These are phyloP conservation scores for Drosophila rufa DNA, from an alignment of 1,140 invertebrate genomes.

Conservation along the genomic window DNA sequence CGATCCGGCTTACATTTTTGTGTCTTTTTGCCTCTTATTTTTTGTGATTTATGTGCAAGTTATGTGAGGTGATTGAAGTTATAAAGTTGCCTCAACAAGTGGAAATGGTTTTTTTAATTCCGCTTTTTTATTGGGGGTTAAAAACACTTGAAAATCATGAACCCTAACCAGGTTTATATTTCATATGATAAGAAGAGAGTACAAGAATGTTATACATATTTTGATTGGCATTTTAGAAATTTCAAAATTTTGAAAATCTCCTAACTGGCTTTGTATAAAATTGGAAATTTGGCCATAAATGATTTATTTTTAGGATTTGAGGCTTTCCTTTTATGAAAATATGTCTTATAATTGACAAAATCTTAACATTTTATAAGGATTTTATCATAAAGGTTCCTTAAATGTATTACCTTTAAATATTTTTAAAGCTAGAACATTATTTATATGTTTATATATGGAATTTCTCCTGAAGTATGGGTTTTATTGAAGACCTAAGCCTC, in stretches of 20 bases:
- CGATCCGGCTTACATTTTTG: constrained; percentile 30
- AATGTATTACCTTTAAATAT: no score
- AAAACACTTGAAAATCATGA: constrained; percentile 9
- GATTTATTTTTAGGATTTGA: no score
- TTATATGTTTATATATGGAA: neutral
- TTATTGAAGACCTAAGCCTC: neutral
- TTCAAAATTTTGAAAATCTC: no score
- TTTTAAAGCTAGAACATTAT: no score
- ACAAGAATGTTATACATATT: neutral
- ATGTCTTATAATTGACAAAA: no score
- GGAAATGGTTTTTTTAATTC: constrained; percentile 10
- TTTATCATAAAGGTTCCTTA: no score
- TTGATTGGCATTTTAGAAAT: no score
- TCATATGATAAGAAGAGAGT: neutral
- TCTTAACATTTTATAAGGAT: no score
- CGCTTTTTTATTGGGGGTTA: constrained; percentile 6
- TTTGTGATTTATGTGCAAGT: constrained; percentile 67
- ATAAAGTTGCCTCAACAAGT: constrained; percentile 43
- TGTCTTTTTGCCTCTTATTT: constrained; percentile 21
- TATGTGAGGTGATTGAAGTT: constrained; percentile 43
- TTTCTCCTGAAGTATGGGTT: neutral
- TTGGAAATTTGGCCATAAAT: no score
- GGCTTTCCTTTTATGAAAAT: no score
- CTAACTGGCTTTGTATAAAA: no score
- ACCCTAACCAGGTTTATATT: constrained; percentile 13